Percentiles rank a stretch among this genome's conserved stretches.
phyloP scores from a whole-genome alignment of 2,888 invertebrate genomes.

The Alloplasta piceator region DNA sequence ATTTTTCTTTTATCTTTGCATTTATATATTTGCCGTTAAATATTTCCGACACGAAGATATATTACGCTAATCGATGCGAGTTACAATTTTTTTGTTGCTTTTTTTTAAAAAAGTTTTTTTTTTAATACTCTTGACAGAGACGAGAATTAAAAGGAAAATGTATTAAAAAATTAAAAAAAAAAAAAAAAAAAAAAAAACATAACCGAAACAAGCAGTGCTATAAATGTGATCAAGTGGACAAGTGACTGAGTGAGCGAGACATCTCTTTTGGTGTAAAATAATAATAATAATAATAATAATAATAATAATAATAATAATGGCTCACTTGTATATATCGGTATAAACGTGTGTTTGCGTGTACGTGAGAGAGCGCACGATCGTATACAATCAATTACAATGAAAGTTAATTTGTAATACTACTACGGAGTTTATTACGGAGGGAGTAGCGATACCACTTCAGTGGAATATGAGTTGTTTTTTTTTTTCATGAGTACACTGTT shows the following conservation, averaged over 20 bases:
- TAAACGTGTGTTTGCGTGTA: conserved; percentile 22
- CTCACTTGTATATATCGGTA: conserved; percentile 65
- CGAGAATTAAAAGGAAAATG: conserved; percentile 2
- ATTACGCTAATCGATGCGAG: conserved; percentile 58
- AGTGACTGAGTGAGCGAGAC: conserved; percentile 63
- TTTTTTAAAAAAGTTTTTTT: conserved; percentile 62
- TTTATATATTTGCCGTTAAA: conserved; percentile 40
- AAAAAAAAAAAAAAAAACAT: conserved; percentile 33
- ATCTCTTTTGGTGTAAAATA: conserved; percentile 44
- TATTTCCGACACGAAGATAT: conserved; percentile 41
- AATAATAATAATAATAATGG: too few species aligned
- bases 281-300: too few species aligned
- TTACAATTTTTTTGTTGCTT: conserved; percentile 33
- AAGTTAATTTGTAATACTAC: conserved; percentile 75
- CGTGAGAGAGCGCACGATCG: conserved; percentile 30
- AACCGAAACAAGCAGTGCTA: conserved; percentile 70
- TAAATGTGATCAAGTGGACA: conserved; percentile 68
- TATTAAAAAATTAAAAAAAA: conserved; percentile 33
- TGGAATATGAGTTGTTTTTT: conserved; percentile 29
- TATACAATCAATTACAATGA: conserved; percentile 73
- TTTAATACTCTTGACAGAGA: conserved; percentile 32
- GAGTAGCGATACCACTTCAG: background rate
- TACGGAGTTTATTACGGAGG: conserved; percentile 72
- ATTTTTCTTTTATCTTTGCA: conserved; percentile 55
- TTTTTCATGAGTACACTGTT: conserved; percentile 45